Percentiles rank a stretch among this genome's conserved stretches.
phyloP scores from a whole-genome alignment of 2,888 invertebrate species.

The Aspidiotus destructor region DNA sequence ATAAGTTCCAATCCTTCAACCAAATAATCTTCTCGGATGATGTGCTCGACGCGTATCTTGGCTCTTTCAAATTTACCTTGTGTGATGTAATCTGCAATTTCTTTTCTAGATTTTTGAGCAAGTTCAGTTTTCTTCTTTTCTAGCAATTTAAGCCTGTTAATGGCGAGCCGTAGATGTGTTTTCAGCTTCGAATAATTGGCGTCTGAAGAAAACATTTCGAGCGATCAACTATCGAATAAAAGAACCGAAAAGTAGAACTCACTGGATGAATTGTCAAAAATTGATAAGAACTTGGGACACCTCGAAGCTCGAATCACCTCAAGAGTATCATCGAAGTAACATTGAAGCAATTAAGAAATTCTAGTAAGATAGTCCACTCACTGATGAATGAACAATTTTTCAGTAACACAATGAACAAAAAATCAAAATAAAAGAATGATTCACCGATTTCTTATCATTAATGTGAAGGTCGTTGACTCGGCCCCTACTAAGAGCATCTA shows the following conservation, averaged over 20 bases:
- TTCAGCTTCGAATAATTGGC: constrained; percentile 93
- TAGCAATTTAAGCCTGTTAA: constrained; percentile 85
- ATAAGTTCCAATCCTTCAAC: constrained; percentile 98
- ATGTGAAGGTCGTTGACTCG: neutral
- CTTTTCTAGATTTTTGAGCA: constrained; percentile 87
- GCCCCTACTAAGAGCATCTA: too few species aligned
- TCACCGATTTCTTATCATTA: too few species aligned
- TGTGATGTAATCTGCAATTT: constrained; percentile 92
- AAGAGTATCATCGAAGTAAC: neutral
- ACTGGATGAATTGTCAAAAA: neutral
- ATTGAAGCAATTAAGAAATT: too few species aligned
- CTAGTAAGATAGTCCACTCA: too few species aligned
- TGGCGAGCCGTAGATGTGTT: constrained; percentile 84
- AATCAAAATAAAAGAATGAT: too few species aligned
- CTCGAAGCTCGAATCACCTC: neutral
- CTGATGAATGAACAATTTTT: too few species aligned
- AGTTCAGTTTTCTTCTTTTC: constrained; percentile 98
- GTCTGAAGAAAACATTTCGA: constrained; percentile 75
- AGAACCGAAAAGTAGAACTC: too few species aligned
- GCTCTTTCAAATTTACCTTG: constrained; percentile 80
- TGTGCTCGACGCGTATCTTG: constrained; percentile 95
- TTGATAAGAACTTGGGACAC: neutral
- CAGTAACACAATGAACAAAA: too few species aligned
- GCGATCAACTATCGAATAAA: too few species aligned
- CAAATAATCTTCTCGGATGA: constrained; percentile 96